Conservation (phyloP, 2,113 vertebrate species). For the Muntiacus muntjak region DNA sequence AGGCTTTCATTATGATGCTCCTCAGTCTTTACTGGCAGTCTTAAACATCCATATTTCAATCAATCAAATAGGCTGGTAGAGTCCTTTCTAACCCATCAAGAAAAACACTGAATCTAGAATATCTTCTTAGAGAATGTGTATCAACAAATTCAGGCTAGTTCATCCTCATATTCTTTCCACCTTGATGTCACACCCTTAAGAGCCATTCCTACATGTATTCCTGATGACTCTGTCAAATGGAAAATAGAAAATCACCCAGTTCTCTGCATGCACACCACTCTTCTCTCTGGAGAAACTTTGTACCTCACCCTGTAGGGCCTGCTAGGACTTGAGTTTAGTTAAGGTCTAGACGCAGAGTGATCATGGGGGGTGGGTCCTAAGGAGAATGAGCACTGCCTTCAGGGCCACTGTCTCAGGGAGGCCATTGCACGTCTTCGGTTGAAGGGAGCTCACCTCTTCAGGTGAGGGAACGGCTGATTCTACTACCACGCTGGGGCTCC, state of each 20-base stretch:
- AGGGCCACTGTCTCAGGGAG: accelerated
- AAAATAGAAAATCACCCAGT: too few relatives aligned
- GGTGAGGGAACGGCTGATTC: background rate
- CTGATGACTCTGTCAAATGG: background rate
- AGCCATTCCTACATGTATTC: background rate
- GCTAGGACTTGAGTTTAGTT: background rate
- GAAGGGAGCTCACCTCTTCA: background rate
- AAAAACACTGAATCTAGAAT: background rate
- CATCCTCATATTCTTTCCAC: accelerated
- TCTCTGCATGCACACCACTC: too few relatives aligned
- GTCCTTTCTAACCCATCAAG: background rate
- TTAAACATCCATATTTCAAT: background rate
- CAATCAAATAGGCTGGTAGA: background rate
- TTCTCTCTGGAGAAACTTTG: background rate
- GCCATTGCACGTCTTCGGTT: background rate
- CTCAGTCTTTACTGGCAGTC: background rate
- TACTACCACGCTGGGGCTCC: too few relatives aligned
- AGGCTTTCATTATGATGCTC: background rate
- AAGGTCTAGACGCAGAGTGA: background rate
- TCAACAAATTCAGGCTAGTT: too few relatives aligned
- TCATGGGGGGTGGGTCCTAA: accelerated
- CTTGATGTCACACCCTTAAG: background rate
- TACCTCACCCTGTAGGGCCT: too few relatives aligned
- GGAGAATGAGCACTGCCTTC: background rate
- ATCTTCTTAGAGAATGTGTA: too few relatives aligned